Base-by-base conservation (phyloP, 2,113 vertebrate genomes). In the Grammomys surdaster region DNA sequence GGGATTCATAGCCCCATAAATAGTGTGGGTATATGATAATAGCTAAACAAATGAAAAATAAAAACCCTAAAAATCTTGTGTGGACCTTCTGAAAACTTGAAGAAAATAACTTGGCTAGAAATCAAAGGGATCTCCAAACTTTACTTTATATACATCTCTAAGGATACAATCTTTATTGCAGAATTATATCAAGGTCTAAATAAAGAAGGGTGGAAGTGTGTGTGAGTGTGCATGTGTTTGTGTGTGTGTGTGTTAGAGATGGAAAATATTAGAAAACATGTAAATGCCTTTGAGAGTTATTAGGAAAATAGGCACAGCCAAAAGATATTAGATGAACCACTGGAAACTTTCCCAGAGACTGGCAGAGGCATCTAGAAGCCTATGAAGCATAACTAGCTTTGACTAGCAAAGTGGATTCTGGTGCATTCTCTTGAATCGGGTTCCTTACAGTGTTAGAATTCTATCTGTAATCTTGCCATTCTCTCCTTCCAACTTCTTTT, bases 341-440 rank as follows among this genome's bases (percentile, higher is more conserved):
- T 76, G 19, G 19, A 48, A 78, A 56, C 40, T 80, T 22, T 70
- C n/a, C 10, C 1, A 36, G 56, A 89, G 33, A 60, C 3, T 22
- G 7, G 26, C 13, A 10, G 9, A 46, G 24, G 7, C 11, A 65
- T 81, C 20, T 28, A 24, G 22, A 88, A 94, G 11, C 24, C 31
- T 81, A 4, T 13, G 40, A 24, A 40, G 33, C 1, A 22, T n/a
- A 43, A 43, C 17, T 26, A 81, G 28, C 20, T 31, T 96, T 43
- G 3, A 54, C 40, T 2, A 82, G 2, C 36, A 75, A 16, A 6
- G 12, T 31, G 14, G 19, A 56, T 48, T 67, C 40, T 51, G 3
- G 0, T 1, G 0, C 17, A 16, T 24, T 51, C 36, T 70, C 40
- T 80, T 67, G 22, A 0, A 14, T 40, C 36, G 22, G 7, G 40